Base-by-base conservation (phyloP, 2,113 vertebrate genomes). In the Microcebus jonahi region DNA sequence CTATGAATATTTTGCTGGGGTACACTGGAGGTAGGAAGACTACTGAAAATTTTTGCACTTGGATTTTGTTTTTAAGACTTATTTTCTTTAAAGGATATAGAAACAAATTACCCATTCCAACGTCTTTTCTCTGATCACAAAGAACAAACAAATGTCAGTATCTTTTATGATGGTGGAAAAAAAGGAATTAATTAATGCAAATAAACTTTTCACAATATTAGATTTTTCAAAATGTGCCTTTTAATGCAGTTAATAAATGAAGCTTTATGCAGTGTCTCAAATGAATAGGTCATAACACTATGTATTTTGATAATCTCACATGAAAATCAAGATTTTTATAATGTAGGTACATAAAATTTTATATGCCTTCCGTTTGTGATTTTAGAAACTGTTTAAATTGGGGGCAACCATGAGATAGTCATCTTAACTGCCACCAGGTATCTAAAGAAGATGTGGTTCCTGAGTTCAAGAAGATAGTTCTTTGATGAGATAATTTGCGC, bases 191-290 rank as follows among this genome's bases (percentile, higher is more conserved):
- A 86, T 94, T 90, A 96, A 96, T 97, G 96, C 88, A 97, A 98
- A 97, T 97, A 97, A 98, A 97, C 95, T 96, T 97, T 97, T 97
- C 94, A 97, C 88, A 93, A 59, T 91, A 94, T 97, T 97, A 98
- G 85, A 96, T 86, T 91, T 96, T 91, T 95, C 53, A 85, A 79
- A 96, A 91, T 97, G 88, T 97, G 88, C 57, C 90, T 97, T 95
- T 97, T 96, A 97, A 94, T 97, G 42, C 34, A 82, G 21, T 88
- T 93, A 76, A 68, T 89, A 36, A 93, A 55, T 75, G 65, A 93
- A 94, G 73, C 65, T 79, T 2, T 81, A 36, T 29, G 65, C 21
- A 63, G 3, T 77, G 29, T 90, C 91, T 94, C 86, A 80, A 42
- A 25, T 76, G 59, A 83, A 65, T 70, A 95, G n/a, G 61, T 68